Percentiles rank a stretch among this genome's conserved stretches.
Evolutionary conservation across 2,797 vertebrate species (phyloP).

Genomic region (Ceryle rudis): DNA sequence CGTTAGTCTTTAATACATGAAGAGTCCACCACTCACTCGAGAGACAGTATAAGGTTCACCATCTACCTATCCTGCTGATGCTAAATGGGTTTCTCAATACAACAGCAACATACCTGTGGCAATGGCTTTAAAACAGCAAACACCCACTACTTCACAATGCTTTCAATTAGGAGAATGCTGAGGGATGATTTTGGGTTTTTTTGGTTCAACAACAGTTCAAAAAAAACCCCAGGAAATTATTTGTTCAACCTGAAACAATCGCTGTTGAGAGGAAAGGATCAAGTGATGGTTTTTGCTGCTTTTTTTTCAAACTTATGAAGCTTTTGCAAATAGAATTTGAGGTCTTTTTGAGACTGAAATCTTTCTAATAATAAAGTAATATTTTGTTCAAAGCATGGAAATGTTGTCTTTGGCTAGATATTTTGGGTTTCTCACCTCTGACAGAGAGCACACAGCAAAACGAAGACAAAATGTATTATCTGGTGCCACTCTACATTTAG

Average conservation of each 20-base stretch:
- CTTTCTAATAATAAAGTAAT: background rate
- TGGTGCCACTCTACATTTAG: background rate
- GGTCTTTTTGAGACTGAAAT: background rate
- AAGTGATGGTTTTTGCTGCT: accelerated
- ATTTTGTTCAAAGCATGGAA: background rate
- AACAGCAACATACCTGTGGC: background rate
- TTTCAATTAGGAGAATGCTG: background rate
- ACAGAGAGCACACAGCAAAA: background rate
- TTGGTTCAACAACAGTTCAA: accelerated
- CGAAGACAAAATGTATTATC: background rate
- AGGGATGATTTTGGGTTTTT: background rate
- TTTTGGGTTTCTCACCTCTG: background rate
- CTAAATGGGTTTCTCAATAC: background rate
- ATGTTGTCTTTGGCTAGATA: background rate
- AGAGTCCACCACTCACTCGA: background rate
- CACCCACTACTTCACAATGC: background rate
- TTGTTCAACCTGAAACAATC: background rate
- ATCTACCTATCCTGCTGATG: background rate
- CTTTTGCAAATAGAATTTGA: background rate
- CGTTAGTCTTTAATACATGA: background rate
- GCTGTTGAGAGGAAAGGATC: accelerated
- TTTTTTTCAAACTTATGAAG: background rate
- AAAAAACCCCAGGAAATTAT: background rate
- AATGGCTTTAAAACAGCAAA: background rate
- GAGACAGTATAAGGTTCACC: background rate